phyloP scores from a whole-genome alignment of 2,797 vertebrate species.

The Onychomys leucogaster region DNA sequence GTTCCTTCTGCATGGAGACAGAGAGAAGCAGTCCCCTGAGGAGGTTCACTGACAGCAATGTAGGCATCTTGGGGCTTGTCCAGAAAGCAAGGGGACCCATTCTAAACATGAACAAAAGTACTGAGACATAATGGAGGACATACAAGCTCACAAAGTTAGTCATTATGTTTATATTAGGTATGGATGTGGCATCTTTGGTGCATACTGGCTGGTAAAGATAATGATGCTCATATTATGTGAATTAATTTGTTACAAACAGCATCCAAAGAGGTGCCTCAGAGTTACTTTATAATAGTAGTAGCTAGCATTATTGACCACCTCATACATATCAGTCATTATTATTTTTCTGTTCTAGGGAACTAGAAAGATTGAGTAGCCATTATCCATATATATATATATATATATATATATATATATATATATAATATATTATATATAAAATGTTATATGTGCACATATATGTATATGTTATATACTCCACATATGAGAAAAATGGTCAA shows the following conservation, averaged over 20 bases:
- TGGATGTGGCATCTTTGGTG: background rate
- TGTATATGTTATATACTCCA: background rate
- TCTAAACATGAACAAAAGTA: background rate
- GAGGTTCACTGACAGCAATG: background rate
- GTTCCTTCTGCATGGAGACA: background rate
- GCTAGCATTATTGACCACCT: background rate
- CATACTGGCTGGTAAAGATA: background rate
- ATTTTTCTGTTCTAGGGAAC: background rate
- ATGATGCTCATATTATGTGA: background rate
- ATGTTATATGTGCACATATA: background rate
- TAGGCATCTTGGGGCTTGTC: background rate
- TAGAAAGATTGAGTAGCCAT: background rate
- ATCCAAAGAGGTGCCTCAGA: background rate
- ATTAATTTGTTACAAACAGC: background rate
- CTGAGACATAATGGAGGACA: background rate
- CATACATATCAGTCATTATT: background rate
- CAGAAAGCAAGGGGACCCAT: no score
- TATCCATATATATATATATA: background rate
- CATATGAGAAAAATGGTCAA: background rate
- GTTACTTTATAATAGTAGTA: background rate
- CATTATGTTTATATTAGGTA: background rate
- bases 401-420: no score
- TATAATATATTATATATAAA: background rate
- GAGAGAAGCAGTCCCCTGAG: background rate
- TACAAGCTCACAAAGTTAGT: background rate